Evolutionary conservation across 2,797 vertebrate genomes (phyloP), one percentile per base, ranked within the genome.

Genomic region (Melanotaenia trifasciata): DNA sequence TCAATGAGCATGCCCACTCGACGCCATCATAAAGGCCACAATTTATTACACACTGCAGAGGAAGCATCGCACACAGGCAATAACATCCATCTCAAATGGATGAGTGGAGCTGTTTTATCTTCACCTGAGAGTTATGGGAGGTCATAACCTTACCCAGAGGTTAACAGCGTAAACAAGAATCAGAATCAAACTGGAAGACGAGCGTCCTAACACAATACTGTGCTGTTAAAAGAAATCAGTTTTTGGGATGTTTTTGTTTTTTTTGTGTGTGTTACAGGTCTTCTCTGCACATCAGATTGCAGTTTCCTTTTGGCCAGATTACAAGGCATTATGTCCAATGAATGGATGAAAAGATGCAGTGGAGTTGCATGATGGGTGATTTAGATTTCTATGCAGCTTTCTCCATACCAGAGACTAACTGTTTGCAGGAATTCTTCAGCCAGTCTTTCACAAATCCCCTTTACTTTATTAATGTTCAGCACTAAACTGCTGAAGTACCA

Each of bases 71-170:
- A 71, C 57, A 1, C 32, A 63, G 67, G 71, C 53, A 78, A 85
- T 86, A 82, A 80, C 66, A 85, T 83, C 78, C 74, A 72, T 79
- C 83, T 79, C 59, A 22, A 38, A 30, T 67, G 65, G 76, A 79
- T 35, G 83, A 85, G 75, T 47, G 74, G 68, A 70, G 66, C 66
- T 28, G 13, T 47, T 81, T 84, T 72, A 77, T 79, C 63, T 67
- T 63, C 61, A 18, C 32, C 5, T 36, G 8, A 40, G 78, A 80
- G 58, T 74, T 67, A 76, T 80, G 47, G 50, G 65, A 80, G 87
- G 85, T 83, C 74, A 33, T 16, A 67, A 76, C 76, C 77, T 62
- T 53, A 57, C 30, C 50, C 60, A 80, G 58, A 82, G 75, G 75
- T 84, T 79, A 74, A 78, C 1, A 5, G 47, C 12, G 16, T 58